Evolutionary conservation across 2,113 vertebrate genomes (phyloP), one percentile per base, ranked within the genome.

Genomic region (Nematolebias whitei): DNA sequence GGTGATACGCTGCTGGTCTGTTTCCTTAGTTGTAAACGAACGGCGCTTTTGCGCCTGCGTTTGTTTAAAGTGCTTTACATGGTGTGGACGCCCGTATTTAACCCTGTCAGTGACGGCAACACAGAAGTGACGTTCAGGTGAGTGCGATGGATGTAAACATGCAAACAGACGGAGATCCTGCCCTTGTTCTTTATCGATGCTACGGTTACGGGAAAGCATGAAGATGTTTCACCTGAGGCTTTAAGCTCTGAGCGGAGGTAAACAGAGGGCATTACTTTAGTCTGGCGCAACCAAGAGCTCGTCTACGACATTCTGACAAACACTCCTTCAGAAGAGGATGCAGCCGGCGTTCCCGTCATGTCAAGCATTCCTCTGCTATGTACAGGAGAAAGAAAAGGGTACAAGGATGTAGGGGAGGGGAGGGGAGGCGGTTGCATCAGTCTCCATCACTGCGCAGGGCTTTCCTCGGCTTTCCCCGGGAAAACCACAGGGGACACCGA

Each of bases 391-490:
- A 29, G 16, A 60, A 39, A 16, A 24, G 13, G 1, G 16, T 8
- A 5, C 7, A 14, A 1, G 10, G 4, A n/a, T n/a, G n/a, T 2
- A 3, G 2, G 5, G 20, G 1, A 35, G 26, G 3, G 26, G 26
- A 7, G 26, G 26, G 26, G 3, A 29, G 7, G 26, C 3, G 26
- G 7, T 19, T 66, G 71, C 73, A 82, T 63, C 72, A 60, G 35
- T 65, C 57, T 52, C 55, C 69, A 47, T 60, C 48, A 61, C 53
- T 74, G 64, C 68, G 70, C 64, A 74, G 82, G 83, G 77, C 55
- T 63, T 82, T 82, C 83, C 87, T 69, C 61, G 76, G 81, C 67
- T 76, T 86, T 68, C 83, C 76, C 82, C 7, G 52, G 54, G 72
- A 74, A 72, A 82, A 13, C 80, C 69, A 50, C 49, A 0, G 43